Conservation (phyloP, 30 jellyfish, hydroid and myxozoan genomes). For the Pseudorhiza aurosa region DNA sequence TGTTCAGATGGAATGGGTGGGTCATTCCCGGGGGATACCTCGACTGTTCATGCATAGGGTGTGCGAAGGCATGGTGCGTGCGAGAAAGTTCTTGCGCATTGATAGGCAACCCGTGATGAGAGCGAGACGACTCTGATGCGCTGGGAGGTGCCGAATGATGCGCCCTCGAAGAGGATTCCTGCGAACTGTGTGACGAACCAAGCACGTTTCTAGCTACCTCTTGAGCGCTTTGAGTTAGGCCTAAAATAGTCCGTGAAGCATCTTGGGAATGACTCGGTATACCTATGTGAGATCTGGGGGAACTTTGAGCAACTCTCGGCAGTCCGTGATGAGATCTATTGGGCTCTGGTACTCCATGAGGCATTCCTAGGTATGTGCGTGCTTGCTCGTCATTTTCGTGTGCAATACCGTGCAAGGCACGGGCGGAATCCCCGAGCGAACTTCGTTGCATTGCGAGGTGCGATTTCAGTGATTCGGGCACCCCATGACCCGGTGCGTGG, state of each 20-base stretch:
- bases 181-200: slow-evolving; percentile 28
- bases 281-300: slow-evolving; percentile 59
- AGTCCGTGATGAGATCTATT: slow-evolving; percentile 41
- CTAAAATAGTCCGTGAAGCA: slow-evolving; percentile 59
- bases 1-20: slow-evolving; percentile 42
- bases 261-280: slow-evolving; percentile 55
- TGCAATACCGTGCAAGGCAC: slow-evolving; percentile 35
- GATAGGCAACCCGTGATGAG: slow-evolving; percentile 66
- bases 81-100: slow-evolving; percentile 66
- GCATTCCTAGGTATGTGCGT: slow-evolving; percentile 34
- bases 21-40: slow-evolving; percentile 68
- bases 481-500: slow-evolving; percentile 43
- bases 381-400: slow-evolving; percentile 41
- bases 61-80: slow-evolving; percentile 67
- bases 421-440: slow-evolving; percentile 36
- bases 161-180: slow-evolving; percentile 47
- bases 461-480: slow-evolving; percentile 55
- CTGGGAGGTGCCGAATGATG: slow-evolving; percentile 61
- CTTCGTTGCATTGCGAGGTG: slow-evolving; percentile 49
- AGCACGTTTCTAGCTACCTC: slow-evolving; percentile 65
- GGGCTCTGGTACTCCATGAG: slow-evolving; percentile 39
- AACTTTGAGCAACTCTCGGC: slow-evolving; percentile 49
- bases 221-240: slow-evolving; percentile 68
- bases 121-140: slow-evolving; percentile 50
- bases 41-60: slow-evolving; percentile 64